Conservation (phyloP, 2,113 vertebrate genomes). For the Takifugu flavidus region DNA sequence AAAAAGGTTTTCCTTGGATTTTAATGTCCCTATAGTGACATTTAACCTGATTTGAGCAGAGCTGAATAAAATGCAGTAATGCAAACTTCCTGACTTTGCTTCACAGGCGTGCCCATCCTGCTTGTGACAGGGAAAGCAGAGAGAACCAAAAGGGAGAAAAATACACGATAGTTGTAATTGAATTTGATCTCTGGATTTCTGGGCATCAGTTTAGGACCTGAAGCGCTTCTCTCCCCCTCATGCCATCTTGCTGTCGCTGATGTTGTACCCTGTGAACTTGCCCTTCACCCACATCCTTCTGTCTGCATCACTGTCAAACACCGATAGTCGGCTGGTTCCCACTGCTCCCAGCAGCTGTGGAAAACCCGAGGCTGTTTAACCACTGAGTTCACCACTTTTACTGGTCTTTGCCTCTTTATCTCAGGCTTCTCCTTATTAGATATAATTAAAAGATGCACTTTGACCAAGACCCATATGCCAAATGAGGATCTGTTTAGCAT, state of each 20-base stretch:
- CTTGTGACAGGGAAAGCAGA: constrained; percentile 3
- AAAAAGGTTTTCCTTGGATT: background rate
- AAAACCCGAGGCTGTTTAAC: constrained; percentile 18
- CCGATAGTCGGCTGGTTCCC: background rate
- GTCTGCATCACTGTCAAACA: constrained; percentile 45
- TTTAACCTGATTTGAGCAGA: constrained; percentile 21
- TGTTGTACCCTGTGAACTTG: constrained; percentile 1
- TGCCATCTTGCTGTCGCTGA: background rate
- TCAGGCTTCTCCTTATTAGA: too few relatives aligned
- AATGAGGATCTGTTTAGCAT: too few relatives aligned
- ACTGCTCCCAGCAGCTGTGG: constrained; percentile 23
- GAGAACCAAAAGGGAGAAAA: constrained; percentile 9
- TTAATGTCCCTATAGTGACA: background rate
- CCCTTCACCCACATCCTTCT: constrained; percentile 43
- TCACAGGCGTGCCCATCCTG: constrained; percentile 17
- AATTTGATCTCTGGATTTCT: background rate
- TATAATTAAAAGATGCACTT: too few relatives aligned
- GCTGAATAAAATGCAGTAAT: constrained; percentile 34
- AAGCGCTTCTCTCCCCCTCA: background rate
- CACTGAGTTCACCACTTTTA: constrained; percentile 18
- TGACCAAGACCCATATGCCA: too few relatives aligned
- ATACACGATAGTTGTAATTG: background rate
- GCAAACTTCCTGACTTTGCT: constrained; percentile 11
- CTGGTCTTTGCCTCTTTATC: background rate
- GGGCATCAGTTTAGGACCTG: background rate